These are phyloP conservation scores for Junonia oenone DNA, from an alignment of 2,888 invertebrate species.

Conservation along the genomic window DNA sequence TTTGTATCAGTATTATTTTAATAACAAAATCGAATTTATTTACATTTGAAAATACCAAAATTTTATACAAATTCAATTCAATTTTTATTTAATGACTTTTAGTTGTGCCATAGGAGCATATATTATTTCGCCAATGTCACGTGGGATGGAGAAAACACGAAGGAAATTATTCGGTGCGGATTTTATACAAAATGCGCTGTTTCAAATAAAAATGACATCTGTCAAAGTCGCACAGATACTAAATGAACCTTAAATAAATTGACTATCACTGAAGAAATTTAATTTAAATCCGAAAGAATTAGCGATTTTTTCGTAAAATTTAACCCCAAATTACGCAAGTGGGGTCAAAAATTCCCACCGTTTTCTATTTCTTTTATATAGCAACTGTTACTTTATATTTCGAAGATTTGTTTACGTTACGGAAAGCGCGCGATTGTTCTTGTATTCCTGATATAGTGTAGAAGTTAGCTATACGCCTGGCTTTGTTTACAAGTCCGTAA, in stretches of 20 bases:
- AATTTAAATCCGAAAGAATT: no score
- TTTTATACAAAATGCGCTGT: not conserved
- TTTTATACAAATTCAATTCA: no score
- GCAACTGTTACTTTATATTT: slow-evolving; percentile 14
- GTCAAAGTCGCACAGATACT: slow-evolving; percentile 3
- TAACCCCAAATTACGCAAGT: no score
- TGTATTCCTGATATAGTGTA: slow-evolving; percentile 32
- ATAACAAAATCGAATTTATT: no score
- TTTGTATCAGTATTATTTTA: not conserved
- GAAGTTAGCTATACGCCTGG: slow-evolving; percentile 57
- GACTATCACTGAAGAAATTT: no score
- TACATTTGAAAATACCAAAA: no score
- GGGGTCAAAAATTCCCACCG: not conserved
- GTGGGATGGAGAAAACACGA: no score
- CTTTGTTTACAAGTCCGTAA: slow-evolving; percentile 69
- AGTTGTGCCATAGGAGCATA: no score
- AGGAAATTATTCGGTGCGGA: no score
- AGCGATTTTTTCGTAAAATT: no score
- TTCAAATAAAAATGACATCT: not conserved
- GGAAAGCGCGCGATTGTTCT: slow-evolving; percentile 21
- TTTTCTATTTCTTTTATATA: not conserved
- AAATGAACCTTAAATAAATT: not conserved
- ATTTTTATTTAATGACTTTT: no score
- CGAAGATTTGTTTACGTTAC: not conserved
- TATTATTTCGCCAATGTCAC: no score